Percentiles rank a stretch among this genome's conserved stretches.
Conservation (phyloP, 1,140 invertebrate species). For the Potamilus streckersoni region DNA sequence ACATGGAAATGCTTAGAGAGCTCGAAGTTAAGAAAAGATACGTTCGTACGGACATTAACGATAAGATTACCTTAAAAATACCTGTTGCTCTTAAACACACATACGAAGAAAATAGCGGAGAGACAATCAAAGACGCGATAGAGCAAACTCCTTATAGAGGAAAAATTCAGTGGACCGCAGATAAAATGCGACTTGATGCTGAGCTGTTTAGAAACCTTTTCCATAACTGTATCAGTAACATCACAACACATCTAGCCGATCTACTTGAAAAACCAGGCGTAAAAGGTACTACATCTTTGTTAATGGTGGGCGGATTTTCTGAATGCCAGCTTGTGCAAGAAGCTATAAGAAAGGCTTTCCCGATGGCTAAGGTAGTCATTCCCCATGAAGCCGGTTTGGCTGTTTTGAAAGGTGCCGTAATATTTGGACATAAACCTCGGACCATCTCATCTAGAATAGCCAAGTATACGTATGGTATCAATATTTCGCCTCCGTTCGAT, state of each 20-base stretch:
- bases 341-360: slow-evolving; percentile 20
- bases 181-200: slow-evolving; percentile 28
- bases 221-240: slow-evolving; percentile 20
- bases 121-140: slow-evolving; percentile 22
- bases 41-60: slow-evolving; percentile 10
- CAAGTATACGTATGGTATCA: slow-evolving; percentile 30
- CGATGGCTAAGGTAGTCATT: slow-evolving; percentile 17
- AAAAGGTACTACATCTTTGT: slow-evolving; percentile 19
- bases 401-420: slow-evolving; percentile 30
- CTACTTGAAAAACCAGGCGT: slow-evolving; percentile 17
- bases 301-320: slow-evolving; percentile 38
- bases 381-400: slow-evolving; percentile 17
- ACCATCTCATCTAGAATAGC: slow-evolving; percentile 20
- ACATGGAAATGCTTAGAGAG: slow-evolving; percentile 26
- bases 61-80: slow-evolving; percentile 22
- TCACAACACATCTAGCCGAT: slow-evolving; percentile 22
- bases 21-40: slow-evolving; percentile 28
- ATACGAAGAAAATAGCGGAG: slow-evolving; percentile 7
- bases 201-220: slow-evolving; percentile 27
- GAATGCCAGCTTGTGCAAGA: slow-evolving; percentile 26
- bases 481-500: slow-evolving; percentile 28
- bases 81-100: slow-evolving; percentile 12
- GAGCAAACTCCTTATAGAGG: slow-evolving; percentile 13
- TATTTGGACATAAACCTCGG: slow-evolving; percentile 29
- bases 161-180: slow-evolving; percentile 19